Evolutionary conservation across 2,113 vertebrate species (phyloP).

Genomic region (Nothobranchius kuhntae): DNA sequence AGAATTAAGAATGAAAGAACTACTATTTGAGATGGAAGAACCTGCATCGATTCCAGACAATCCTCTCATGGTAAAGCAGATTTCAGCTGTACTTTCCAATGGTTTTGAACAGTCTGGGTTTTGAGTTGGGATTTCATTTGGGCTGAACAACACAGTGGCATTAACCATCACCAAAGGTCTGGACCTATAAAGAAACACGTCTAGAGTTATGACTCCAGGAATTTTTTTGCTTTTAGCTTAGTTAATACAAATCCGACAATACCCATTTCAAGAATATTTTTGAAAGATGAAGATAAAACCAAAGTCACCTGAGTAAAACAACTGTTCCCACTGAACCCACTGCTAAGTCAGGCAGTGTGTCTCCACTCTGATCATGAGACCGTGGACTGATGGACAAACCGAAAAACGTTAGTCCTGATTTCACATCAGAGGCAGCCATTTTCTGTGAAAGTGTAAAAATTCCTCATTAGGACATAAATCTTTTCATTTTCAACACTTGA

Average conservation of each 20-base stretch:
- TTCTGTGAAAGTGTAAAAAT: constrained; percentile 59
- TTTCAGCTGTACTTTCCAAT: not conserved
- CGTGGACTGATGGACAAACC: constrained; percentile 72
- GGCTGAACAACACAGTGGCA: constrained; percentile 43
- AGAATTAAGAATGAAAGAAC: not conserved
- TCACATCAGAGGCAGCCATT: constrained; percentile 65
- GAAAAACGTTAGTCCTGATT: constrained; percentile 65
- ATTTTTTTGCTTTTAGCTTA: not conserved
- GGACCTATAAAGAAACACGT: constrained; percentile 60
- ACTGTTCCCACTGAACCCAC: constrained; percentile 55
- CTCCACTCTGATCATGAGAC: constrained; percentile 67
- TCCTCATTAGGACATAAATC: not conserved
- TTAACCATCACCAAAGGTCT: constrained; percentile 71
- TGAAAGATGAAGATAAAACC: too few species aligned
- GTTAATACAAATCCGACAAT: too few species aligned
- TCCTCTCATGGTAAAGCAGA: constrained; percentile 72
- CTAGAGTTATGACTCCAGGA: not conserved
- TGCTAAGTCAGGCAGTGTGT: constrained; percentile 66
- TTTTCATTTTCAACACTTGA: too few species aligned
- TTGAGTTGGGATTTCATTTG: constrained; percentile 56
- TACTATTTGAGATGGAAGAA: constrained; percentile 7
- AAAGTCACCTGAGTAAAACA: constrained; percentile 74
- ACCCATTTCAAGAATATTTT: too few species aligned
- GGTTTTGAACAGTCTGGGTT: constrained; percentile 33
- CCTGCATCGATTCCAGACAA: constrained; percentile 22